Percentiles rank a stretch among this genome's conserved stretches.
Conservation (phyloP, 2,888 invertebrate genomes). For the Ecliptopera silaceata region DNA sequence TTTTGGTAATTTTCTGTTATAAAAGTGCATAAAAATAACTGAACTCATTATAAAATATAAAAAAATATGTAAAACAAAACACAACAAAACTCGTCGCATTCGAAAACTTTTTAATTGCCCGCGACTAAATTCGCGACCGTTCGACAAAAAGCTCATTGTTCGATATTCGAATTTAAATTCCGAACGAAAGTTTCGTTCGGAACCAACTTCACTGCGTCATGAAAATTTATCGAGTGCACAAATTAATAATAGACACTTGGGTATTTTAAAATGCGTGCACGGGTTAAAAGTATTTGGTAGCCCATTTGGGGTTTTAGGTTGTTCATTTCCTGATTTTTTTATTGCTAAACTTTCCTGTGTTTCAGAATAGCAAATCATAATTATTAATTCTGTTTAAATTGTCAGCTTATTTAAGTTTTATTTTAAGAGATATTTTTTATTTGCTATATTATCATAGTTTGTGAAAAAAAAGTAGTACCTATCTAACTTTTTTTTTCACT, state of each 20-base stretch:
- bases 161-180: slow-evolving; percentile 64
- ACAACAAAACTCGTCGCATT: slow-evolving; percentile 47
- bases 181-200: slow-evolving; percentile 55
- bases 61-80: slow-evolving; percentile 40
- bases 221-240: slow-evolving; percentile 53
- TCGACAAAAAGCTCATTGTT: slow-evolving; percentile 72
- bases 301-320: slow-evolving; percentile 38
- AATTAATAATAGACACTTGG: slow-evolving; percentile 51
- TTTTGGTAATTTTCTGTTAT: background rate
- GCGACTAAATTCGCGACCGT: slow-evolving; percentile 66
- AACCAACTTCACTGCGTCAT: slow-evolving; percentile 58
- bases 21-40: background rate
- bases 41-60: slow-evolving; percentile 19
- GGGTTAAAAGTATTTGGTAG: slow-evolving; percentile 39
- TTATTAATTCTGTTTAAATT: too few species aligned
- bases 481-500: too few species aligned
- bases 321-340: too few species aligned
- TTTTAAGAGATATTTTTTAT: too few species aligned
- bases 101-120: slow-evolving; percentile 77
- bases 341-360: background rate
- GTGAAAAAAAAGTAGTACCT: too few species aligned
- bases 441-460: too few species aligned
- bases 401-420: too few species aligned
- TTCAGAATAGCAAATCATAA: too few species aligned
- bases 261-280: slow-evolving; percentile 52